Evolutionary conservation across 2,888 invertebrate genomes (phyloP).

Genomic region (Blastobasis adustella): DNA sequence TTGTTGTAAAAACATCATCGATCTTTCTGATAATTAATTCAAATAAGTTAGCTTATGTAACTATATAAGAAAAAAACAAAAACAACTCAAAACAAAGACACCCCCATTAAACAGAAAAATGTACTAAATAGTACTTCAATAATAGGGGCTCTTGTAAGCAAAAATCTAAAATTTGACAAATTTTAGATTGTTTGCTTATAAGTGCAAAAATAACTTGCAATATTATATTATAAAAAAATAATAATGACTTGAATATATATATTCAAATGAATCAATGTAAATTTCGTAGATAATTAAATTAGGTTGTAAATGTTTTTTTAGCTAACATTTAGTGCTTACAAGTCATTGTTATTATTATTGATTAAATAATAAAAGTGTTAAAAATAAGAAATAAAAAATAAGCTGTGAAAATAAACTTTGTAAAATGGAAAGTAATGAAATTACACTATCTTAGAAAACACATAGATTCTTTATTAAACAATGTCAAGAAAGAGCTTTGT

Average conservation of each 20-base stretch:
- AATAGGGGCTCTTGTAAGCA: conserved; percentile 37
- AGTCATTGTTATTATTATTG: conserved; percentile 28
- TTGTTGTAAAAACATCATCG: conserved; percentile 1
- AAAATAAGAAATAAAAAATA: conserved; percentile 50
- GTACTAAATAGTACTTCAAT: neutral
- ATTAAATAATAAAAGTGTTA: conserved; percentile 43
- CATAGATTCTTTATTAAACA: conserved; percentile 20
- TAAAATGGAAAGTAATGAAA: conserved; percentile 23
- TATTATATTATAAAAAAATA: neutral
- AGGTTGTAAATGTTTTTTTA: too few species aligned
- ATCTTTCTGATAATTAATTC: conserved; percentile 4
- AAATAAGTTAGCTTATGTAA: conserved; percentile 38
- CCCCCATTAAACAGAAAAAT: conserved; percentile 30
- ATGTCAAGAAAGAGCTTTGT: conserved; percentile 17
- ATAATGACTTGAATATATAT: conserved; percentile 1
- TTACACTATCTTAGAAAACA: conserved; percentile 28
- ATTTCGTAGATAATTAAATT: too few species aligned
- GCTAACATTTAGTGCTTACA: neutral
- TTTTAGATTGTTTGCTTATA: conserved; percentile 14
- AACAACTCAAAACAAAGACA: conserved; percentile 32
- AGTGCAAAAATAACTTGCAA: conserved; percentile 25
- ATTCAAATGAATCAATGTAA: neutral
- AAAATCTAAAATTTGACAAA: conserved; percentile 22
- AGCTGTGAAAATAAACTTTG: conserved; percentile 56
- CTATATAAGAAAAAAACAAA: conserved; percentile 38